Evolutionary conservation across 2,113 vertebrate genomes (phyloP).

Genomic region (Pycnonotus jocosus): DNA sequence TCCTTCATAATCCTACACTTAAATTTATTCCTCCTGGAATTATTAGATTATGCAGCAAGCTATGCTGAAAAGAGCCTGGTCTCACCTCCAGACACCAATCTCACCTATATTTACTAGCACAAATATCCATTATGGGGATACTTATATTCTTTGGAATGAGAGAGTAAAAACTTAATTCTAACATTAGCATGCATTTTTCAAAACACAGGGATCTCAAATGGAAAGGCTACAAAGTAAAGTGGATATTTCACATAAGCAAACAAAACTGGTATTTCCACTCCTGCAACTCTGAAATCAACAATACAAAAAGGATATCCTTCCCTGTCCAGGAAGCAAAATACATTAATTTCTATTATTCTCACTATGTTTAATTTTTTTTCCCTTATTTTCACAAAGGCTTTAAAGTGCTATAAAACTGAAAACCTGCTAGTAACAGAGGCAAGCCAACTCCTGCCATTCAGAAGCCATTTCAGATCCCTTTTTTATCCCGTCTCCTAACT

Average conservation of each 20-base stretch:
- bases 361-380: background rate
- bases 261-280: conserved; percentile 45
- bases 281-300: background rate
- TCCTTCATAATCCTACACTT: background rate
- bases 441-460: background rate
- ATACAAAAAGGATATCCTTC: conserved; percentile 31
- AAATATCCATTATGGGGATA: background rate
- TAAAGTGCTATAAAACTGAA: background rate
- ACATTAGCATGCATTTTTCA: background rate
- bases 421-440: background rate
- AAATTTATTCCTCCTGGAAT: background rate
- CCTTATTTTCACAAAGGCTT: background rate
- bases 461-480: background rate
- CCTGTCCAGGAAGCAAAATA: conserved; percentile 27
- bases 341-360: background rate
- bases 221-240: background rate
- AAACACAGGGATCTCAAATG: background rate
- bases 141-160: background rate
- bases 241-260: conserved; percentile 3
- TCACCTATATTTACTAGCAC: background rate
- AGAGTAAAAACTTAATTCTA: background rate
- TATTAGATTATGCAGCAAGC: background rate
- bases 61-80: background rate
- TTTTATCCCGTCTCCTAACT: background rate
- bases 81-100: background rate